Conservation (phyloP, 2,113 vertebrate species). For the Heterotis niloticus region DNA sequence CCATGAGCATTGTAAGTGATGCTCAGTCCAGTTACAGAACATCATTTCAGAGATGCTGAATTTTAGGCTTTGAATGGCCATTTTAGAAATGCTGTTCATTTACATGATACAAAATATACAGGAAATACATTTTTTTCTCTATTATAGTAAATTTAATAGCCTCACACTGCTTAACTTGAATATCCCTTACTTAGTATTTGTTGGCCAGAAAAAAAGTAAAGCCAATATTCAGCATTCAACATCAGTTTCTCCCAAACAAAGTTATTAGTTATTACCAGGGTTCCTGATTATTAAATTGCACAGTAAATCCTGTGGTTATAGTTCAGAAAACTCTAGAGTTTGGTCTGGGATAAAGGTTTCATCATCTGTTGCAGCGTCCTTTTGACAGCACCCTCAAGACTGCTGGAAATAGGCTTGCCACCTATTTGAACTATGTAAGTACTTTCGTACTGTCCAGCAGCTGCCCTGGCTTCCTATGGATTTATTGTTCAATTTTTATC, state of each 20-base stretch:
- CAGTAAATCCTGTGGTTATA: not conserved
- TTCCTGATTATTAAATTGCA: not conserved
- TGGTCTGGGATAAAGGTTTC: conserved; percentile 72
- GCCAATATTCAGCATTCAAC: too few relatives aligned
- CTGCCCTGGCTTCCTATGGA: conserved; percentile 51
- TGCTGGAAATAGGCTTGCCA: conserved; percentile 99
- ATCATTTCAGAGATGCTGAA: too few relatives aligned
- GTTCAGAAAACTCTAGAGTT: conserved; percentile 20
- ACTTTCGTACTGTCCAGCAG: conserved; percentile 52
- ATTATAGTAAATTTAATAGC: too few relatives aligned
- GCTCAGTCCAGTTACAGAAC: too few relatives aligned
- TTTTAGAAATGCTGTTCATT: too few relatives aligned
- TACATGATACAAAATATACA: too few relatives aligned
- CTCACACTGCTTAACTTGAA: too few relatives aligned
- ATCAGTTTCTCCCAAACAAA: not conserved
- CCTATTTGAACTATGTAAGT: conserved; percentile 99
- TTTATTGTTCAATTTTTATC: conserved; percentile 82
- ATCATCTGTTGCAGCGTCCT: conserved; percentile 95
- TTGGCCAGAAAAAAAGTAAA: too few relatives aligned
- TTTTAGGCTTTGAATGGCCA: too few relatives aligned
- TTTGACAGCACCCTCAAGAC: conserved; percentile 91
- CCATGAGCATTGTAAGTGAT: too few relatives aligned
- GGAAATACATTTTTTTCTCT: too few relatives aligned
- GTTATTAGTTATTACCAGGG: not conserved
- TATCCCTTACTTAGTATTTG: too few relatives aligned